Evolutionary conservation across 2,797 vertebrate species (phyloP).

Genomic region (Danio tinwini): DNA sequence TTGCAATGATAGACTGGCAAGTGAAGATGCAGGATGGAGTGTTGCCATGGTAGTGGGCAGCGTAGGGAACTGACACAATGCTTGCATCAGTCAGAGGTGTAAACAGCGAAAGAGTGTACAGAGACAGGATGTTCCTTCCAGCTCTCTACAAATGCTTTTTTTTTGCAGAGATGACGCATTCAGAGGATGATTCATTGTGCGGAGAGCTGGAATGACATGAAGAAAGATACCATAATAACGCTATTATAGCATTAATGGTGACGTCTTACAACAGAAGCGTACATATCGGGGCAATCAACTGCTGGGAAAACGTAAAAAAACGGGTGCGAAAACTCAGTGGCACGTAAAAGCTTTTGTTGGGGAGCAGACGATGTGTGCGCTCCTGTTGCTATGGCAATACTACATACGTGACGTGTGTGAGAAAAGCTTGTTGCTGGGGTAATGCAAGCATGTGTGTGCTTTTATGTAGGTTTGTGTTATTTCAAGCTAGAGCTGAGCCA

Average conservation of each 20-base stretch:
- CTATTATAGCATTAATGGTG: conserved; percentile 41
- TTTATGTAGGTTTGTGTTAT: not conserved
- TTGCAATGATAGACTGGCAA: conserved; percentile 7
- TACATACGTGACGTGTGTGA: conserved; percentile 50
- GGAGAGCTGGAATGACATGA: conserved; percentile 20
- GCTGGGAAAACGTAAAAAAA: not conserved
- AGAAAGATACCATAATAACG: conserved; percentile 37
- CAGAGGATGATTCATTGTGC: conserved; percentile 35
- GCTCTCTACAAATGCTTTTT: conserved; percentile 39
- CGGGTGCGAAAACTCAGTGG: not conserved
- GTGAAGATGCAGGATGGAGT: not conserved
- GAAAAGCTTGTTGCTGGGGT: conserved; percentile 61
- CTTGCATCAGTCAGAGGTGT: conserved; percentile 63
- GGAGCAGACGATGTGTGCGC: conserved; percentile 31
- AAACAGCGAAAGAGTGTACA: conserved; percentile 45
- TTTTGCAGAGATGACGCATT: conserved; percentile 32
- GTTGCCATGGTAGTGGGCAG: conserved; percentile 58
- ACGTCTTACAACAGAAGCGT: not conserved
- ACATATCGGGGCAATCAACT: conserved; percentile 38
- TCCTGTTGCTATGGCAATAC: conserved; percentile 61
- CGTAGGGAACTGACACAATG: conserved; percentile 61
- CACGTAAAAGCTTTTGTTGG: conserved; percentile 53
- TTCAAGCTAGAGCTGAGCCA: not conserved
- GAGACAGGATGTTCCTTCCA: conserved; percentile 49
- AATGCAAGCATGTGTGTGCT: conserved; percentile 49